phyloP scores from a whole-genome alignment of 2,888 invertebrate genomes.

The Agonum fuliginosum region DNA sequence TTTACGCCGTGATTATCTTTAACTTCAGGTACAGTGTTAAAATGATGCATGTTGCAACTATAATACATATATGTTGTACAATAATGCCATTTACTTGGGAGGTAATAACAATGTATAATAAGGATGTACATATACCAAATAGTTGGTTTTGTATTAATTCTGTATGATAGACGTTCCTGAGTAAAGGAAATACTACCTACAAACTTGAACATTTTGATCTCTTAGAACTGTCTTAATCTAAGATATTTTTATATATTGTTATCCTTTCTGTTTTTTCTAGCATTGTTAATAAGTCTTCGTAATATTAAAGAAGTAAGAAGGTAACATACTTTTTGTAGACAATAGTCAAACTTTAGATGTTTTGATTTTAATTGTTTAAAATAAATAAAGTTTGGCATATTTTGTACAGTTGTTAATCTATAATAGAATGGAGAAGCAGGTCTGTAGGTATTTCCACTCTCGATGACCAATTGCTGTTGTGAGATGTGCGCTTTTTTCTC shows the following conservation, averaged over 20 bases:
- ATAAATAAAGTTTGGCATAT: constrained; percentile 43
- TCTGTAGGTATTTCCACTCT: constrained; percentile 66
- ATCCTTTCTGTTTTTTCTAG: constrained; percentile 32
- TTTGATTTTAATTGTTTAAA: constrained; percentile 35
- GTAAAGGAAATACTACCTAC: constrained; percentile 59
- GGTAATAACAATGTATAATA: constrained; percentile 54
- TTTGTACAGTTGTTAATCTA: constrained; percentile 41
- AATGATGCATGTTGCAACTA: constrained; percentile 57
- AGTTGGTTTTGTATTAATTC: constrained; percentile 59
- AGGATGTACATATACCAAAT: constrained; percentile 58
- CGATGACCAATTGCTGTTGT: constrained; percentile 69
- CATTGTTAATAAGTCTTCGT: constrained; percentile 45
- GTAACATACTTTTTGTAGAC: constrained; percentile 39
- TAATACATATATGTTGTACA: constrained; percentile 59
- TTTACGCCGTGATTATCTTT: constrained; percentile 31
- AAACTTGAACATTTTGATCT: constrained; percentile 59
- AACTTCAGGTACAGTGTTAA: constrained; percentile 52
- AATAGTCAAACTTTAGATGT: constrained; percentile 45
- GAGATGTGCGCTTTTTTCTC: constrained; percentile 66
- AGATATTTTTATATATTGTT: constrained; percentile 43
- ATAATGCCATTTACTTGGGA: constrained; percentile 57
- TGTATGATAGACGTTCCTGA: constrained; percentile 59
- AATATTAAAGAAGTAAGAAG: constrained; percentile 39
- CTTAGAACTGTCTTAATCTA: constrained; percentile 47
- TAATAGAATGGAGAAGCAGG: constrained; percentile 45